These are phyloP conservation scores for Pocillopora damicornis DNA, from an alignment of 64 coral and sea anemone genomes.

Conservation along the genomic window DNA sequence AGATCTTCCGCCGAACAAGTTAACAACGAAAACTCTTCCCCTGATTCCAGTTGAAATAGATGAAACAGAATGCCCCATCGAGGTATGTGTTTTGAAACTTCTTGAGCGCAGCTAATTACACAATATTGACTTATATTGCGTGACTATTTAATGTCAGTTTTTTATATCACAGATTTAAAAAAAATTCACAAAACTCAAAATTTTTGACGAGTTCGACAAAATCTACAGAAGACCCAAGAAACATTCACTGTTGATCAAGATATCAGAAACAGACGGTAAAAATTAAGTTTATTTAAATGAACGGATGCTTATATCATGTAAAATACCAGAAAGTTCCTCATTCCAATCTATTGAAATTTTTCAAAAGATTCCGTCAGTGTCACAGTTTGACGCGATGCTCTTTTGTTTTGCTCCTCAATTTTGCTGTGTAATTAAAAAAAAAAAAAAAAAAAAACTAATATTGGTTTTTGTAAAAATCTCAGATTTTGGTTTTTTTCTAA, in stretches of 20 bases:
- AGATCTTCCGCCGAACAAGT: conserved; percentile 10
- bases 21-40: conserved; percentile 12
- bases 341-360: not conserved
- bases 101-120: not conserved
- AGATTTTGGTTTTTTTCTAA: too few relatives aligned
- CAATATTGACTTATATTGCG: not conserved
- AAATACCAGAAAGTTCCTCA: not conserved
- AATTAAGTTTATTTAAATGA: not conserved
- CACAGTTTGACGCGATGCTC: not conserved
- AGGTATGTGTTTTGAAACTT: conserved; percentile 2
- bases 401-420: not conserved
- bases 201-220: not conserved
- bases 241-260: not conserved
- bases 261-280: not conserved
- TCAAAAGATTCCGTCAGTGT: not conserved
- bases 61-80: not conserved
- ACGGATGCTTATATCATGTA: not conserved
- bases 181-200: not conserved
- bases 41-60: not conserved
- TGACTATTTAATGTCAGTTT: conserved; percentile 1
- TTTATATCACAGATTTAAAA: not conserved
- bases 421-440: too few relatives aligned
- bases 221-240: not conserved
- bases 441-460: too few relatives aligned
- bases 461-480: too few relatives aligned